Conservation (phyloP, 2,888 invertebrate genomes). For the Nowickia ferox region DNA sequence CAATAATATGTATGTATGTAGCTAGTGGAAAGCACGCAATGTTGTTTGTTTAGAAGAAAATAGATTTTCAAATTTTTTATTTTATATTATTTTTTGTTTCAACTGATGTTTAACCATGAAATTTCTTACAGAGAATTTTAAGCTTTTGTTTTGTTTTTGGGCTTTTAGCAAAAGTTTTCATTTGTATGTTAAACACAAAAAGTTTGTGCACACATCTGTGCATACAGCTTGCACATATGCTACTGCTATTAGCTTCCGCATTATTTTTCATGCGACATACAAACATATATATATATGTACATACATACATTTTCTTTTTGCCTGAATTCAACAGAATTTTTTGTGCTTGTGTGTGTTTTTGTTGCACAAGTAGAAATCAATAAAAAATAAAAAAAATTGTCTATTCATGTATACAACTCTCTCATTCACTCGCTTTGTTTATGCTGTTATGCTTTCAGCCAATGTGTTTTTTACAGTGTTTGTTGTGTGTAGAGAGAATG, state of each 20-base stretch:
- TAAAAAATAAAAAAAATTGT: conserved; percentile 26
- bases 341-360: not conserved
- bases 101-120: conserved; percentile 54
- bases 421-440: conserved; percentile 61
- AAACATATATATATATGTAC: not conserved
- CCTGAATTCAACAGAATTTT: not conserved
- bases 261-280: not conserved
- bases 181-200: conserved; percentile 12
- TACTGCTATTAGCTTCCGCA: conserved; percentile 46
- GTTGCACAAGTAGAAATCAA: conserved; percentile 36
- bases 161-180: not conserved
- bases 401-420: conserved; percentile 38
- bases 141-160: not conserved
- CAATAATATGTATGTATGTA: not conserved
- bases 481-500: not conserved
- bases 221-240: conserved; percentile 29
- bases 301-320: conserved; percentile 8
- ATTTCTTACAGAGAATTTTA: conserved; percentile 42
- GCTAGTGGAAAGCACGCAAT: conserved; percentile 52
- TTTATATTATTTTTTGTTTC: not conserved
- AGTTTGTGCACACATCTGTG: not conserved
- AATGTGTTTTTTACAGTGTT: not conserved
- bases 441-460: not conserved
- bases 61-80: conserved; percentile 10
- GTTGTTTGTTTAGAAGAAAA: conserved; percentile 44